Evolutionary conservation across 2,797 vertebrate species (phyloP).

Genomic region (Limnodromus scolopaceus): DNA sequence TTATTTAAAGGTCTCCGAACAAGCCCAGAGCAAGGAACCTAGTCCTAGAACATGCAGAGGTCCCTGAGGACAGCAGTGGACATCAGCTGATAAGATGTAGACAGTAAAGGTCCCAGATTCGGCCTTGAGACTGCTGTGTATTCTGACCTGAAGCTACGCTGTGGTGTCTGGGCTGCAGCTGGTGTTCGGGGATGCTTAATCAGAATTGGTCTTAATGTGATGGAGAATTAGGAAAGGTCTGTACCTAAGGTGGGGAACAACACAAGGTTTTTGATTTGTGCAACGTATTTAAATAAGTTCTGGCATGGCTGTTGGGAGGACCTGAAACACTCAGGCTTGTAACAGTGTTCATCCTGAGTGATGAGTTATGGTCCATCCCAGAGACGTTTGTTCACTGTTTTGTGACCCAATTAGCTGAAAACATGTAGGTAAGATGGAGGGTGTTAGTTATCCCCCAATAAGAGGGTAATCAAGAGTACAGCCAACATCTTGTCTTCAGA

Average conservation of each 20-base stretch:
- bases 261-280: not conserved
- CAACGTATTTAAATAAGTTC: not conserved
- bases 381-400: not conserved
- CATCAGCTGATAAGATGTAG: not conserved
- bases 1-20: not conserved
- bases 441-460: not conserved
- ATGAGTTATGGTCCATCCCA: not conserved
- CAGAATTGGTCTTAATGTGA: not conserved
- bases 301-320: not conserved
- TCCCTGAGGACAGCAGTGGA: not conserved
- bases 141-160: not conserved
- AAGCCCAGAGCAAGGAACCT: not conserved
- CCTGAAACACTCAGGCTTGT: not conserved
- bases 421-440: not conserved
- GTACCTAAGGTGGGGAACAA: not conserved
- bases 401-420: not conserved
- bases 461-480: not conserved
- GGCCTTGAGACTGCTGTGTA: accelerated
- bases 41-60: not conserved
- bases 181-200: accelerated
- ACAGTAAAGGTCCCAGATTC: not conserved
- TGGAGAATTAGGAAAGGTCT: not conserved
- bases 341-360: not conserved
- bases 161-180: not conserved
- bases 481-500: not conserved